Percentiles rank a stretch among this genome's conserved stretches.
phyloP scores from a whole-genome alignment of 2,888 invertebrate species.

The Drosophila anomelani region DNA sequence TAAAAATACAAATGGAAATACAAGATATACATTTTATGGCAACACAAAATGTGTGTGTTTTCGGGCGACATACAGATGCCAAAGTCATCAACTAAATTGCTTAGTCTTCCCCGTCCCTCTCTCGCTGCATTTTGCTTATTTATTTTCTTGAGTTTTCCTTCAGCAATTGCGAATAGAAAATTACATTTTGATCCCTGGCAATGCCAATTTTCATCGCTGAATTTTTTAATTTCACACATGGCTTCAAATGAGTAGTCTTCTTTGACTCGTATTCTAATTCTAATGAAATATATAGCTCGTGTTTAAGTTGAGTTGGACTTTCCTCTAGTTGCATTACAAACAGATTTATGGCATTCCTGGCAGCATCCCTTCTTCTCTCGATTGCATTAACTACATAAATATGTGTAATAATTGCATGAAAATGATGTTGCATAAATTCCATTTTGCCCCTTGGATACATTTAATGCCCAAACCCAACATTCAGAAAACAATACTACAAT shows the following conservation, averaged over 20 bases:
- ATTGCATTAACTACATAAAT: slow-evolving; percentile 18
- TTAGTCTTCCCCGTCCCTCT: slow-evolving; percentile 6
- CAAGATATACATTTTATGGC: slow-evolving; percentile 6
- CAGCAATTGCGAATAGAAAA: slow-evolving; percentile 14
- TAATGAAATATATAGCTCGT: slow-evolving; percentile 4
- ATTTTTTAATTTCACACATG: slow-evolving; percentile 75
- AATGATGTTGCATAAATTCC: slow-evolving; percentile 69
- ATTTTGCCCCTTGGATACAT: slow-evolving; percentile 4
- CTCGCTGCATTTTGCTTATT: slow-evolving; percentile 38
- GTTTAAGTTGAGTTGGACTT: slow-evolving; percentile 7
- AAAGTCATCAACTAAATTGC: slow-evolving; percentile 36
- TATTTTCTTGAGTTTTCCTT: slow-evolving; percentile 14
- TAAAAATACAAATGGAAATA: slow-evolving; percentile 32
- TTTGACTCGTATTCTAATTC: not conserved
- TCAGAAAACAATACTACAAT: slow-evolving; percentile 7
- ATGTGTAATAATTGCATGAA: slow-evolving; percentile 63
- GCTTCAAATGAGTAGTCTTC: slow-evolving; percentile 47
- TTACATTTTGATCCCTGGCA: slow-evolving; percentile 33
- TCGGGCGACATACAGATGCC: slow-evolving; percentile 5
- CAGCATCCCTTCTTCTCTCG: not conserved
- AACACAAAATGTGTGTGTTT: not conserved
- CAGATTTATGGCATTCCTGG: slow-evolving; percentile 23
- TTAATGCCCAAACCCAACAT: slow-evolving; percentile 2
- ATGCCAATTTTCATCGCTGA: slow-evolving; percentile 27
- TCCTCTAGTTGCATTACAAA: slow-evolving; percentile 7